Conservation (phyloP, 2,888 invertebrate species). For the Bedellia somnulentella region DNA sequence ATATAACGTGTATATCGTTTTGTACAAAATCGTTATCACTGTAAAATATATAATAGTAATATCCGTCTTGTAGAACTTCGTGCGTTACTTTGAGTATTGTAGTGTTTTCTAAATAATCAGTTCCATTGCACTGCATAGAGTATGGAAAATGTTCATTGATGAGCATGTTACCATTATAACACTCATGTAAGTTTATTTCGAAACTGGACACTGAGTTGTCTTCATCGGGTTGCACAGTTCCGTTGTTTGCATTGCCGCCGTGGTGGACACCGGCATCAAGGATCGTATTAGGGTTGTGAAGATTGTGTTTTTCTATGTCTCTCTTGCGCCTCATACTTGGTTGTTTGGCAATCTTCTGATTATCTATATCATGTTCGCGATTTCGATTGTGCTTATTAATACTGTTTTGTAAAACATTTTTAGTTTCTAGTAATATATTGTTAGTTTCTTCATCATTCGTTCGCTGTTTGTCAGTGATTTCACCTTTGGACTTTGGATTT, state of each 20-base stretch:
- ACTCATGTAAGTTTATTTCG: conserved; percentile 73
- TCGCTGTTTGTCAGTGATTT: conserved; percentile 7
- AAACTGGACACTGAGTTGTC: conserved; percentile 81
- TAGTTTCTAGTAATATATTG: conserved; percentile 11
- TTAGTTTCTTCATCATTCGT: conserved; percentile 15
- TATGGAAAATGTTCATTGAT: conserved; percentile 71
- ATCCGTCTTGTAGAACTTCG: conserved; percentile 74
- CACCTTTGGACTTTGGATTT: conserved; percentile 21
- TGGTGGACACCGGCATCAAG: conserved; percentile 76
- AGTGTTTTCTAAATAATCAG: conserved; percentile 68
- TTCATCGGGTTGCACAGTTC: conserved; percentile 40
- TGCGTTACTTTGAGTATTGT: conserved; percentile 68
- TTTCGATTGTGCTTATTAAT: conserved; percentile 13
- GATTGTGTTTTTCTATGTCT: conserved; percentile 16
- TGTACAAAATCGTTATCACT: conserved; percentile 80
- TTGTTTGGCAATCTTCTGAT: not conserved
- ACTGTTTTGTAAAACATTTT: conserved; percentile 10
- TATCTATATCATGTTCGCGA: conserved; percentile 7
- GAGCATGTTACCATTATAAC: conserved; percentile 77
- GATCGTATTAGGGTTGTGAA: conserved; percentile 52
- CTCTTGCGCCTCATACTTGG: conserved; percentile 7
- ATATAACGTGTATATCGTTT: conserved; percentile 81
- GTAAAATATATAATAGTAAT: conserved; percentile 89
- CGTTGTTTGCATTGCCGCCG: conserved; percentile 71
- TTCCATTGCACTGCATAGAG: conserved; percentile 67